A percentile compares a stretch with the other conserved stretches of the same genome.
Evolutionary conservation across 2,113 vertebrate genomes (phyloP).

Genomic region (Aplodontia rufa): DNA sequence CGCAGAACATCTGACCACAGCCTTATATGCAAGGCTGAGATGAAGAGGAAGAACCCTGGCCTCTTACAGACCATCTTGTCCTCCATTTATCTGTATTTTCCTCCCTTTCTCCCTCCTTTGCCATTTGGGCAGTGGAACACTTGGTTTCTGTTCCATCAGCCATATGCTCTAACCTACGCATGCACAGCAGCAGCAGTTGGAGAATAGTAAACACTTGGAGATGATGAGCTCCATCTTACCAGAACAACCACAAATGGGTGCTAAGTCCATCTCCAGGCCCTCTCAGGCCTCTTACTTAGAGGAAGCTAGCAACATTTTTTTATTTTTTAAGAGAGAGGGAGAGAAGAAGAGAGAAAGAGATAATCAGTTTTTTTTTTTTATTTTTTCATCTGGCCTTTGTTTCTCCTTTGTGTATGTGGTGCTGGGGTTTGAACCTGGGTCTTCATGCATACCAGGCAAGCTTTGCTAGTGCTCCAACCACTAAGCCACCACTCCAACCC

Average conservation of each 20-base stretch:
- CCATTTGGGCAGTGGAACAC: background rate
- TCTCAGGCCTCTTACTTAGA: no score
- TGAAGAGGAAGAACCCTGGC: background rate
- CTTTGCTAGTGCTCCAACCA: no score
- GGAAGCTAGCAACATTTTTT: no score
- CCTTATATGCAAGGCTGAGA: background rate
- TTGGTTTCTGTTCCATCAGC: background rate
- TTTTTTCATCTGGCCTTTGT: no score
- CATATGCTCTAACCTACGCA: background rate
- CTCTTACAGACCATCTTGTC: background rate
- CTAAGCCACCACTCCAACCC: no score
- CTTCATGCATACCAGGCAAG: no score
- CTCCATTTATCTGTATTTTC: background rate
- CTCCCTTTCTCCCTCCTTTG: accelerated
- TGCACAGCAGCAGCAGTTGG: background rate
- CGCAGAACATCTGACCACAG: background rate
- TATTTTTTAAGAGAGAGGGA: no score
- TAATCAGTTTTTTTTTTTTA: no score
- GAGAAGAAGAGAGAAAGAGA: no score
- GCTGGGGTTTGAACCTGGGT: no score
- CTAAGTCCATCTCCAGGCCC: background rate
- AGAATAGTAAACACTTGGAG: background rate
- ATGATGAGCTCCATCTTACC: background rate
- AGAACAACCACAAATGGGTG: background rate
- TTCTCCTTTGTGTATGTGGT: no score